Base-by-base conservation (phyloP, 2,888 invertebrate species). In the Rhogogaster chlorosoma region DNA sequence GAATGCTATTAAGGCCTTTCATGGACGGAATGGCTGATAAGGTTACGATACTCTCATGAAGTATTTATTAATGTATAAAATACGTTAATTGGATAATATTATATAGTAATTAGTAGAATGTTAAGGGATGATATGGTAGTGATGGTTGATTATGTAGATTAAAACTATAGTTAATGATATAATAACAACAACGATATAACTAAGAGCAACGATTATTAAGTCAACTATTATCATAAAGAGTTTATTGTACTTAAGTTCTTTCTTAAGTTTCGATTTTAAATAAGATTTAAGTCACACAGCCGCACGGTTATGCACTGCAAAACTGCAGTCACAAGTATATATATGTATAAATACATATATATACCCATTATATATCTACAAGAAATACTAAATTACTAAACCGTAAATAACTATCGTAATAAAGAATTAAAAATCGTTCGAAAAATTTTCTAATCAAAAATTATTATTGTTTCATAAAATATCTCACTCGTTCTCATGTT, bases 21-120 rank as follows among this genome's bases (percentile, higher is more conserved):
- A 88, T 92, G 92, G 92, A 92, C 92, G 92, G 92, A 92, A 90
- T 92, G 90, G 88, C 90, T 92, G 92, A 92, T 91, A 91, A 90
- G 92, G 91, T 84, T 73, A 71, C 49, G 73, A 84, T 73, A 73
- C 61, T 80, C 38, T 36, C 26, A 26, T 26, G 0, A 26, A 53
- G 53, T 53, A 53, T 53, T 61, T 4, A 38, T n/a, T n/a, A 38
- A 70, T 70, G 15, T 70, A 7, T 2, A 70, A 70, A 70, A 70
- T 70, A 70, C 29, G 12, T 70, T 70, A 70, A 70, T 70, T 38
- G 10, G 6, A 9, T 22, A 61, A 26, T 61, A 26, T 61, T 61
- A 61, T 61, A n/a, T n/a, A n/a, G n/a, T n/a, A n/a, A n/a, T n/a
- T n/a, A 26, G 49, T 61, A 22, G 18, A 53, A 53, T 53, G n/a